Base-by-base conservation (phyloP, 1,140 invertebrate species). In the Riptortus pedestris region DNA sequence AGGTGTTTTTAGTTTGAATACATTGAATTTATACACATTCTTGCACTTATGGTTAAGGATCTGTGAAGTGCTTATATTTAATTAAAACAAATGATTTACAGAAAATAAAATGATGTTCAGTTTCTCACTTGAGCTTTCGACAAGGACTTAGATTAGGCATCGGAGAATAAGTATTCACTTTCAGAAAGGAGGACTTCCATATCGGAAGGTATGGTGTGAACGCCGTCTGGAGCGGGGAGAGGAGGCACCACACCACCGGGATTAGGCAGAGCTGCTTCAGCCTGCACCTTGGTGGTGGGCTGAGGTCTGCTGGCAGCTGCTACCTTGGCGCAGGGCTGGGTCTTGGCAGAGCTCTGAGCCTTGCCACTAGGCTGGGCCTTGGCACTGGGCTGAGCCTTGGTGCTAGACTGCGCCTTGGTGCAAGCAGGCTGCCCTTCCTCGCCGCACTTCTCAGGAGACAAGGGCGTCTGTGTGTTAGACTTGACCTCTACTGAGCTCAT, bases 141-240 rank as follows among this genome's bases (percentile, higher is more conserved):
- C 5, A 38, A 14, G 31, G 14, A 38, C 31, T 38, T 14, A 38
- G 14, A 5, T 38, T 38, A 38, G 14, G 31, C 76, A 66, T 79
- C 78, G 60, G 78, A 79, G 68, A 81, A 81, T 31, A 81, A 74
- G 65, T 81, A 81, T 71, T 82, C 80, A 70, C 79, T 81, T 70
- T 82, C 80, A 24, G 81, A 82, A 11, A 83, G 74, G 20, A 83
- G 72, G 60, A 82, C 81, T 69, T 83, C 81, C 66, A 83, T 73
- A 73, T 83, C 81, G 48, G 80, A 82, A 63, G 81, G 81, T 71
- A 83, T 80, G 65, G 80, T 82, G 70, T 81, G 45, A 18, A 47
- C 45, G n/a, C 45, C 62, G 73, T 74, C 65, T 48, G 65, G 29
- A 18, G 65, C 72, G 67, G 61, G 52, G 20, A 51, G 26, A 11